phyloP scores from a whole-genome alignment of 2,113 vertebrate genomes.

The Pachycephala philippinensis region DNA sequence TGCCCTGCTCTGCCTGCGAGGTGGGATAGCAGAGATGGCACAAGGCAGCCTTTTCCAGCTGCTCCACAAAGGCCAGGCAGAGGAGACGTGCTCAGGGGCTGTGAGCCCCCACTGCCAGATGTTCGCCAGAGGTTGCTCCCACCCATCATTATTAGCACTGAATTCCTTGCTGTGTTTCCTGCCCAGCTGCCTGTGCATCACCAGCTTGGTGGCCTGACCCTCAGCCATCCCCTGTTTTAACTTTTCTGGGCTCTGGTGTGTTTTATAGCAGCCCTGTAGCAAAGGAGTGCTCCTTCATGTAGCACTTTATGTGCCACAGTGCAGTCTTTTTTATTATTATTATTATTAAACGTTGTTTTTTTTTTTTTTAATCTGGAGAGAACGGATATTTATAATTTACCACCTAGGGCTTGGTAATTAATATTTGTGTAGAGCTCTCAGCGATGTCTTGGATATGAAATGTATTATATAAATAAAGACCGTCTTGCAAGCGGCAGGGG shows the following conservation, averaged over 20 bases:
- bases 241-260: neutral
- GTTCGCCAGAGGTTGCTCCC: neutral
- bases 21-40: neutral
- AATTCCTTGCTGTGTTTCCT: neutral
- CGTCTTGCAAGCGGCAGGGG: conserved; percentile 7
- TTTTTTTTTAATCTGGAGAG: neutral
- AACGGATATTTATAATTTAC: conserved; percentile 61
- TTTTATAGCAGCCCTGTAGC: neutral
- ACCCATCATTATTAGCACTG: accelerated
- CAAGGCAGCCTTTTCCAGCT: conserved; percentile 37
- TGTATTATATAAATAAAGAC: conserved; percentile 54
- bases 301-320: conserved; percentile 7
- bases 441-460: conserved; percentile 24
- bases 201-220: neutral
- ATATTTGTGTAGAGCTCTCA: conserved; percentile 65
- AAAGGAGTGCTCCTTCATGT: neutral
- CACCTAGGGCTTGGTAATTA: conserved; percentile 62
- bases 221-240: neutral
- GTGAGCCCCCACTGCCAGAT: neutral
- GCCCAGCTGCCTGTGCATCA: neutral
- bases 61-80: conserved; percentile 29
- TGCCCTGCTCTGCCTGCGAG: conserved; percentile 38
- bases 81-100: neutral
- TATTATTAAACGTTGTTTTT: conserved; percentile 18
- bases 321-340: neutral